Percentiles rank a stretch among this genome's conserved stretches.
Conservation (phyloP, 2,113 vertebrate genomes). For the Apteryx mantelli region DNA sequence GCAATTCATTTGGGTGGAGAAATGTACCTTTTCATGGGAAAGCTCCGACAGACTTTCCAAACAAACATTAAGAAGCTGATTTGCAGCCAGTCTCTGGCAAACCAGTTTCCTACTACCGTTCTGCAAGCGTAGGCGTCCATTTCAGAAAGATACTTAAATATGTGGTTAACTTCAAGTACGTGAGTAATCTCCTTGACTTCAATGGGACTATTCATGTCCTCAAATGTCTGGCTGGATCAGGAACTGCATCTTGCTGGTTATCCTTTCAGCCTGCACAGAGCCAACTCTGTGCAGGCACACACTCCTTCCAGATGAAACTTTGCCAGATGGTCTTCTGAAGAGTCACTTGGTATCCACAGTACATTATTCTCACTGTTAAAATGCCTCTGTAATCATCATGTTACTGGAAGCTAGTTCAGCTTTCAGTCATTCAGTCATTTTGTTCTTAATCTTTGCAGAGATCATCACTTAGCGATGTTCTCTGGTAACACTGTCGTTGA, state of each 20-base stretch:
- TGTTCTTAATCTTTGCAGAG: not conserved
- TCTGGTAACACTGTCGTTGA: not conserved
- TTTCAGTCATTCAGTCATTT: not conserved
- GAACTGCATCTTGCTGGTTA: constrained; percentile 13
- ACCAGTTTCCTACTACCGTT: not conserved
- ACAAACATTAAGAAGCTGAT: not conserved
- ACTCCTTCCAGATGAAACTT: constrained; percentile 5
- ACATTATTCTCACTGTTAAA: not conserved
- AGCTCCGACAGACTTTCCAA: not conserved
- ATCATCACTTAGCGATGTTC: not conserved
- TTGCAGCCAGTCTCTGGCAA: not conserved
- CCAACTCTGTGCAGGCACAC: not conserved
- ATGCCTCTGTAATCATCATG: not conserved
- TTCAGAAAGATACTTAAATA: not conserved
- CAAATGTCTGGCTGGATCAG: constrained; percentile 20
- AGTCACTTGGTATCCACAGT: not conserved
- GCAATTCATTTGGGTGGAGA: not conserved
- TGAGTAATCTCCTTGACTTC: constrained; percentile 24
- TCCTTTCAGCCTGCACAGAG: not conserved
- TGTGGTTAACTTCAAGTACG: constrained; percentile 25
- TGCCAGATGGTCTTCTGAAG: not conserved
- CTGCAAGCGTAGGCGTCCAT: not conserved
- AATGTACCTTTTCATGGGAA: constrained; percentile 9
- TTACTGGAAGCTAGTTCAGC: not conserved
- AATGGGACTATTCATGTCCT: constrained; percentile 21